These are phyloP conservation scores for Heliothis peltigera DNA, from an alignment of 2,888 invertebrate genomes.

Conservation along the genomic window DNA sequence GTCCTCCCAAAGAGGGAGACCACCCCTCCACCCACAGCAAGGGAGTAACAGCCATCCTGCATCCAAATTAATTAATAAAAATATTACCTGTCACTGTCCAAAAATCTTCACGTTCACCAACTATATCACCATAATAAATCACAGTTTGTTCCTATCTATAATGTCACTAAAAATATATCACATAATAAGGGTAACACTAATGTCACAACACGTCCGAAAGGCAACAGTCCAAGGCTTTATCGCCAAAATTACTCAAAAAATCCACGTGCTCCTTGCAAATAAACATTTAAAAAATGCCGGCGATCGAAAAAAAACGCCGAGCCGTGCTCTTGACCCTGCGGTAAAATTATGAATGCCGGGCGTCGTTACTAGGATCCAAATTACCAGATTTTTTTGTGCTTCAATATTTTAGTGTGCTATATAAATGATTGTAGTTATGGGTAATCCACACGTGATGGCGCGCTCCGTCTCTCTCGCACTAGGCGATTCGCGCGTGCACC, in stretches of 20 bases:
- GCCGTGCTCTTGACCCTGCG: slow-evolving; percentile 88
- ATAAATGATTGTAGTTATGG: slow-evolving; percentile 81
- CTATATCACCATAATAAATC: slow-evolving; percentile 89
- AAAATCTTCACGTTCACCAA: slow-evolving; percentile 83
- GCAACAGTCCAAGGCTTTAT: slow-evolving; percentile 86
- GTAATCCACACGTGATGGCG: slow-evolving; percentile 85
- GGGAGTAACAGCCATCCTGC: slow-evolving; percentile 67
- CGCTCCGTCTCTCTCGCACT: slow-evolving; percentile 81
- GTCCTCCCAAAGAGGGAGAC: slow-evolving; percentile 64
- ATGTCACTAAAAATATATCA: slow-evolving; percentile 88
- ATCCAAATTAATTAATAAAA: slow-evolving; percentile 73
- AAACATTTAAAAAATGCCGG: slow-evolving; percentile 86
- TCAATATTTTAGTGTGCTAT: slow-evolving; percentile 88
- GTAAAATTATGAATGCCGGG: slow-evolving; percentile 88
- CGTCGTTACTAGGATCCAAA: slow-evolving; percentile 88
- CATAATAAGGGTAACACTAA: slow-evolving; percentile 88
- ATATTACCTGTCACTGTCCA: slow-evolving; percentile 83
- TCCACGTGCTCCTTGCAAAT: slow-evolving; percentile 84
- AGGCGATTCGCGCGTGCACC: slow-evolving; percentile 83
- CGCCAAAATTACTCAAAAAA: slow-evolving; percentile 86
- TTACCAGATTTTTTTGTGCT: slow-evolving; percentile 87
- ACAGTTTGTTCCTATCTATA: slow-evolving; percentile 88
- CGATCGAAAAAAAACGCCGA: slow-evolving; percentile 80
- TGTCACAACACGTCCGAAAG: slow-evolving; percentile 89
- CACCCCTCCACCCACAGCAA: slow-evolving; percentile 56